Evolutionary conservation across 2,888 invertebrate genomes (phyloP).

Genomic region (Drosophila tripunctata): DNA sequence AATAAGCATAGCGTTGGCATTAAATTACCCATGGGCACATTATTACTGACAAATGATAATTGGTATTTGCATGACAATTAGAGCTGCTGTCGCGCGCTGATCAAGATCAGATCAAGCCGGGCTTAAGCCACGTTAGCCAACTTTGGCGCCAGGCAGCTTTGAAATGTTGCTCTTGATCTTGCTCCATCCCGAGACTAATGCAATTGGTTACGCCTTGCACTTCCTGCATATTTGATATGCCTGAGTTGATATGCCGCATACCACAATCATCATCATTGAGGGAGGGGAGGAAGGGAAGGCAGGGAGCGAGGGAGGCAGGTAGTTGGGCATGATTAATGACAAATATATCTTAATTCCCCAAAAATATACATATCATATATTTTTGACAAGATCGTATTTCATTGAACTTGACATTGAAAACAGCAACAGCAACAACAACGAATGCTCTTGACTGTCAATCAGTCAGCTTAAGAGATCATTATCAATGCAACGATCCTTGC

Average conservation of each 20-base stretch:
- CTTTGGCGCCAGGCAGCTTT: slow-evolving; percentile 67
- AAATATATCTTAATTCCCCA: slow-evolving; percentile 41
- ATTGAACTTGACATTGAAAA: slow-evolving; percentile 72
- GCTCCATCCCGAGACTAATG: slow-evolving; percentile 55
- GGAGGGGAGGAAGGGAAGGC: background rate
- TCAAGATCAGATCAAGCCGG: slow-evolving; percentile 31
- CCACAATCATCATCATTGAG: slow-evolving; percentile 23
- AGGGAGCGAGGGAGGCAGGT: no score
- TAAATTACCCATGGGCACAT: slow-evolving; percentile 59
- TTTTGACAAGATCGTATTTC: slow-evolving; percentile 60
- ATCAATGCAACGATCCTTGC: slow-evolving; percentile 61
- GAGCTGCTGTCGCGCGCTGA: slow-evolving; percentile 45
- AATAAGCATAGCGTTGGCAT: slow-evolving; percentile 46
- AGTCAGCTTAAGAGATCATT: slow-evolving; percentile 58
- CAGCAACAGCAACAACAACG: slow-evolving; percentile 25
- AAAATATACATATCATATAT: slow-evolving; percentile 28
- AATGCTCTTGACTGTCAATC: slow-evolving; percentile 48
- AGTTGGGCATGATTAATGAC: slow-evolving; percentile 43
- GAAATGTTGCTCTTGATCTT: slow-evolving; percentile 58
- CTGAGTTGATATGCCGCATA: slow-evolving; percentile 48
- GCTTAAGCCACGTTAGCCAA: slow-evolving; percentile 18
- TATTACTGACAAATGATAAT: slow-evolving; percentile 78
- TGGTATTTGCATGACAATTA: slow-evolving; percentile 75
- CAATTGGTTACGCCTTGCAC: slow-evolving; percentile 63
- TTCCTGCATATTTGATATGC: slow-evolving; percentile 70